A percentile compares a stretch with the other conserved stretches of the same genome.
Evolutionary conservation across 23 tunicate genomes (phyloP).

Genomic region (Trididemnum miniatum): DNA sequence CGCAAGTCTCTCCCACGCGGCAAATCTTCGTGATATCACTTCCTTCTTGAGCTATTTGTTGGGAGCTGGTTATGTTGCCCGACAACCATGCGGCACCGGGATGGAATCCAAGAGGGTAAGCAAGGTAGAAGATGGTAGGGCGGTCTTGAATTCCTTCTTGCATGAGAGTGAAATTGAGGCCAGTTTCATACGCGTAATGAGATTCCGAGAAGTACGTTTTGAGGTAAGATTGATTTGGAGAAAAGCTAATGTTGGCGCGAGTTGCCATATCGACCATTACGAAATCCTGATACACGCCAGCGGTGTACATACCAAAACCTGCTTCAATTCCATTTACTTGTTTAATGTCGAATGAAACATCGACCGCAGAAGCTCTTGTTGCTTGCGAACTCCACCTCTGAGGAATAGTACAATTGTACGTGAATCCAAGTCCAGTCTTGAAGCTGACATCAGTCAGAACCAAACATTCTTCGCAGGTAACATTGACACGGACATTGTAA

Average conservation of each 20-base stretch:
- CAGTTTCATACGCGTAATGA: not conserved
- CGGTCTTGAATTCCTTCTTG: not conserved
- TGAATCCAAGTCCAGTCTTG: not conserved
- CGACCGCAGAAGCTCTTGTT: not conserved
- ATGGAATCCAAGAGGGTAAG: not conserved
- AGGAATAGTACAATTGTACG: not conserved
- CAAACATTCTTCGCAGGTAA: slow-evolving; percentile 27
- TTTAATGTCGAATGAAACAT: not conserved
- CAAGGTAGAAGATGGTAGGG: not conserved
- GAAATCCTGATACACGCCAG: not conserved
- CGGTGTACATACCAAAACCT: not conserved
- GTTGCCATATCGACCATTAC: not conserved
- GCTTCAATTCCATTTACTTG: not conserved
- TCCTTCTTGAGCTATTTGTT: not conserved
- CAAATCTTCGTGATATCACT: not conserved
- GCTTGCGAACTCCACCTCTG: not conserved
- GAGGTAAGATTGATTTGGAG: not conserved
- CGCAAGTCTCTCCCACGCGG: not conserved
- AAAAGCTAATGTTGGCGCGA: not conserved
- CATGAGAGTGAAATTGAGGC: not conserved
- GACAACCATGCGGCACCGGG: not conserved
- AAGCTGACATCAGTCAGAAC: not conserved
- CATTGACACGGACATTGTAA: not conserved
- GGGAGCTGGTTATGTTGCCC: not conserved
- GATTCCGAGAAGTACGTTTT: not conserved